Percentiles rank a stretch among this genome's conserved stretches.
Evolutionary conservation across 2,888 invertebrate species (phyloP).

Genomic region (Epiperipatus broadwayi): DNA sequence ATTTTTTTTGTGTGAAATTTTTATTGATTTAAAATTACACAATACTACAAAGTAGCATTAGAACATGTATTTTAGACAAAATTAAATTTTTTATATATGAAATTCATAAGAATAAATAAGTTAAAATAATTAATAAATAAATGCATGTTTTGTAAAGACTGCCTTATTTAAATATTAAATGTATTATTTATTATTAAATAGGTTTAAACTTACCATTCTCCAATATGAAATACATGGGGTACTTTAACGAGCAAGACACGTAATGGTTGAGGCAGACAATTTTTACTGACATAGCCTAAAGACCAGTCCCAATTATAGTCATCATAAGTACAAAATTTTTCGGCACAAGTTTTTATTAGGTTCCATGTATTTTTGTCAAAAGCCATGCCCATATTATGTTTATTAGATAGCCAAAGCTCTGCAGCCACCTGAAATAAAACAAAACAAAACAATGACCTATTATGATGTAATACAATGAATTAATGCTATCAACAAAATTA

Average conservation of each 20-base stretch:
- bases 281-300: slow-evolving; percentile 69
- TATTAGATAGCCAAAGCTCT: slow-evolving; percentile 83
- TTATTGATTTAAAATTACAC: too few species aligned
- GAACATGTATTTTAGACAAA: too few species aligned
- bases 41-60: too few species aligned
- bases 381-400: slow-evolving; percentile 98
- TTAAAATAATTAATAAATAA: too few species aligned
- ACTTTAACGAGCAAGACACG: slow-evolving; percentile 75
- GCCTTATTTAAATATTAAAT: too few species aligned
- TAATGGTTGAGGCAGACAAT: slow-evolving; percentile 37
- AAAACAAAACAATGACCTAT: slow-evolving; percentile 1
- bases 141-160: too few species aligned
- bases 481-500: background rate
- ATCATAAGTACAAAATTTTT: slow-evolving; percentile 81
- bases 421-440: slow-evolving; percentile 59
- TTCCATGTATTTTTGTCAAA: slow-evolving; percentile 74
- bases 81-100: too few species aligned
- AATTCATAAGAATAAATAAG: too few species aligned
- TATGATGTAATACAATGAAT: background rate
- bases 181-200: slow-evolving; percentile 13
- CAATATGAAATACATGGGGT: slow-evolving; percentile 91
- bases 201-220: slow-evolving; percentile 62
- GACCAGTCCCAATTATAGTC: slow-evolving; percentile 99
- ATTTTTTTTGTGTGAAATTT: too few species aligned
- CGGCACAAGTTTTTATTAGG: slow-evolving; percentile 54